Base-by-base conservation (phyloP, 2,113 vertebrate species). In the Dasyornis broadbenti region DNA sequence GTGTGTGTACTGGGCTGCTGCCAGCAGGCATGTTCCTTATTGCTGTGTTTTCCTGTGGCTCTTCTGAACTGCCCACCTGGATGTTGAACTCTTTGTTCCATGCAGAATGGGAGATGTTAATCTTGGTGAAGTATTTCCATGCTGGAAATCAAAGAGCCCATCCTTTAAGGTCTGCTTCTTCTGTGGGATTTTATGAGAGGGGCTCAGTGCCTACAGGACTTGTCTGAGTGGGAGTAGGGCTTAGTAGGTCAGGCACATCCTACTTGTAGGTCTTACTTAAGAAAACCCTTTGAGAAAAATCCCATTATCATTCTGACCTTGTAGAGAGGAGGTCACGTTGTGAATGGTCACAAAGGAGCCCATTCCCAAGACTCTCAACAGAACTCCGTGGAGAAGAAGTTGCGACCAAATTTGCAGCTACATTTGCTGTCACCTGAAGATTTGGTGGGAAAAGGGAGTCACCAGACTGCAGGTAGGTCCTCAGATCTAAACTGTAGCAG, bases 341-440 rank as follows among this genome's bases (percentile, higher is more conserved):
- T 13, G 24, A 44, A 22, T 28, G 26, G 23, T 69, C 64, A 44
- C 78, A 35, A 16, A 61, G 66, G 88, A 83, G 42, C 45, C 35
- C 4, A 2, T 69, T 68, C 47, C 37, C 66, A 73, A n/a, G 69
- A 60, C 22, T 23, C 15, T 40, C 60, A 69, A 3, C n/a, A 26
- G 40, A 60, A 52, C n/a, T 21, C 53, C 19, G 4, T 42, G 59
- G 17, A 65, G 49, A 57, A 54, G 65, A 73, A 82, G 35, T 37
- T 68, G 57, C 45, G 0, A 24, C 68, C 73, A 56, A 33, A 56
- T 21, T 21, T 84, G 12, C 57, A 70, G 71, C n/a, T 44, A 13
- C 16, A 2, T n/a, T 73, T 97, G 75, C 93, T 95, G 40, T 87
- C 81, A 59, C 84, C 94, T 44, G 79, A 81, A 72, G 85, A 89